Base-by-base conservation (phyloP, 1,140 invertebrate species). In the Pseudoatta argentina region DNA sequence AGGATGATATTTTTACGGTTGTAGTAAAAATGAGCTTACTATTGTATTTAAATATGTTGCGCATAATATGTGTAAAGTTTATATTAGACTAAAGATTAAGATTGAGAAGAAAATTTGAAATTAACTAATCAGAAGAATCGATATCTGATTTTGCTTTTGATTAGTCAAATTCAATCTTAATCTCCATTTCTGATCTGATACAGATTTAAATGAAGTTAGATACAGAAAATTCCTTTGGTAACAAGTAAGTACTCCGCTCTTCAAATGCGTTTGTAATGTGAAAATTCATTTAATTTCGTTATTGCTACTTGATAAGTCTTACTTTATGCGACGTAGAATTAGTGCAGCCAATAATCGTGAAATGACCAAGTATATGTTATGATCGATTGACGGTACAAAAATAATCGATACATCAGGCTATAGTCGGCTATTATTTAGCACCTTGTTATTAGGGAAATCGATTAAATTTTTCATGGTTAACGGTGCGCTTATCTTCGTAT, bases 401-500 rank as follows among this genome's bases (percentile, higher is more conserved):
- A 61, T 12, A 83, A 83, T 73, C 55, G 69, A 73, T 75, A 53
- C 79, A 14, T 55, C 44, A 12, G 18, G 64, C 24, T 61, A 34
- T 34, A 82, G 55, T 34, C 34, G 34, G 24, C 16, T 53, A 18
- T 72, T 57, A 83, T 83, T 83, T 83, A 83, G 69, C 79, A 82
- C 53, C 67, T 83, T 73, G 79, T 83, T 83, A 83, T 83, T 83
- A 48, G 21, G 73, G 63, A 88, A 91, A 91, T 66, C 76, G 78
- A 87, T 79, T 85, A 24, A 73, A 85, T 86, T 63, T 72, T 61
- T 83, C 83, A 77, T 83, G 88, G 66, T 88, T 86, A 87, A 91
- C 87, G 87, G 83, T 86, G 76, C 64, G 85, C 81, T 90, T 91
- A 91, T 91, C 89, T 92, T 27, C 59, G 61, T 71, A 30, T 64